A percentile compares a stretch with the other conserved stretches of the same genome.
phyloP scores from a whole-genome alignment of 2,797 vertebrate species.

The Sitta carolinensis region DNA sequence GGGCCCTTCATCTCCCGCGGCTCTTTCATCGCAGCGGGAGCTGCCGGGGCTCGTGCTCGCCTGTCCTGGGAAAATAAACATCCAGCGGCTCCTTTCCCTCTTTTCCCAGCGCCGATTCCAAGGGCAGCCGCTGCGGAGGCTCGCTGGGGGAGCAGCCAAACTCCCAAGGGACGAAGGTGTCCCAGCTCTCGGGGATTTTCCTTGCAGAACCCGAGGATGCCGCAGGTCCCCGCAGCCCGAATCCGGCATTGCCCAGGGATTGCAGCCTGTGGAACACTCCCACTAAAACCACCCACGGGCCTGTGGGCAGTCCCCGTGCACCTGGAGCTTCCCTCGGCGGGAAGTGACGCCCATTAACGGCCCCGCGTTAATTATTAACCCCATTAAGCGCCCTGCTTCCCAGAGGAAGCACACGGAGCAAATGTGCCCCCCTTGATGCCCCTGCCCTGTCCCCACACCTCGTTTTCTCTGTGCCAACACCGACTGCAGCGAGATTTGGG shows the following conservation, averaged over 20 bases:
- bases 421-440: too few relatives aligned
- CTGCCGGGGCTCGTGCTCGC: neutral
- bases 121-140: neutral
- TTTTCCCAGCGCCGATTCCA: neutral
- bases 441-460: neutral
- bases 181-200: neutral
- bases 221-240: neutral
- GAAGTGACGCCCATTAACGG: neutral
- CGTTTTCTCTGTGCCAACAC: fast-evolving
- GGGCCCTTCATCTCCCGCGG: neutral
- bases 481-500: neutral
- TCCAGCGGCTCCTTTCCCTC: neutral
- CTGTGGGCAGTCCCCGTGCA: fast-evolving
- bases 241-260: neutral
- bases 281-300: neutral
- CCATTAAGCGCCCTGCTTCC: neutral
- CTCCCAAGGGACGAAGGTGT: neutral
- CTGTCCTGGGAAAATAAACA: neutral
- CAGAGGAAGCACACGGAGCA: neutral
- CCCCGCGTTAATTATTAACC: neutral
- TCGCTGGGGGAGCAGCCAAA: neutral
- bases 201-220: neutral
- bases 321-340: neutral
- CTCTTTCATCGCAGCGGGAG: constrained; percentile 31
- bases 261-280: neutral